Evolutionary conservation across 2,888 invertebrate species (phyloP), one percentile per base, ranked within the genome.

Genomic region (Spodoptera exigua): DNA sequence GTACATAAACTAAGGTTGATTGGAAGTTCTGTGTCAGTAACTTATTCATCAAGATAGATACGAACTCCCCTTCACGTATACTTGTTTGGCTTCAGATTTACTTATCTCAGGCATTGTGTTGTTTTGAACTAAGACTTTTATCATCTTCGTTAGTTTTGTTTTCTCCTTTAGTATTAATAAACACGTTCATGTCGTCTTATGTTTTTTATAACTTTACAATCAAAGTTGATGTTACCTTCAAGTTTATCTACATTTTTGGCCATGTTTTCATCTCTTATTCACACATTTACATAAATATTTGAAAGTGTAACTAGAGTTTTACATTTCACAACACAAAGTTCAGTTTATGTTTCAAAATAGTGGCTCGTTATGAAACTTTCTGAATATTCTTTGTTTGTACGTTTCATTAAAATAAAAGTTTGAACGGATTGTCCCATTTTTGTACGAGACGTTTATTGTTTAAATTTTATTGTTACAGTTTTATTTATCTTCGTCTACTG

Each of bases 41-140:
- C 81, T 85, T 83, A 82, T 84, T 85, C 80, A 83, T 82, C 70
- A 74, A 79, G 77, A 66, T 72, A 68, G 74, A 74, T 80, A 73
- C 67, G 65, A 69, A 77, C 77, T 78, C 70, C 55, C 46, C 68
- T 75, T 79, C 76, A 78, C 83, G 83, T 80, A 70, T 70, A 76
- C 72, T 81, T 81, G 78, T 82, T 83, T 57, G 18, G 41, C 7
- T 53, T 54, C 34, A 49, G 16, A 27, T 54, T 66, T 43, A 63
- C 37, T 66, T 51, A 70, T 65, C 69, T 55, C 43, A 21, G 51
- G 68, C 57, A 55, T 64, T 71, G 9, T 47, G 41, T 61, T 41
- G 41, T 34, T 36, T 16, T 18, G 9, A 39, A 34, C 58, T 45
- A 64, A 68, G 39, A 51, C 18, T 47, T 54, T 40, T 60, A 53